Percentiles rank a stretch among this genome's conserved stretches.
Conservation (phyloP, 2,888 invertebrate genomes). For the Anarsia innoxiella region DNA sequence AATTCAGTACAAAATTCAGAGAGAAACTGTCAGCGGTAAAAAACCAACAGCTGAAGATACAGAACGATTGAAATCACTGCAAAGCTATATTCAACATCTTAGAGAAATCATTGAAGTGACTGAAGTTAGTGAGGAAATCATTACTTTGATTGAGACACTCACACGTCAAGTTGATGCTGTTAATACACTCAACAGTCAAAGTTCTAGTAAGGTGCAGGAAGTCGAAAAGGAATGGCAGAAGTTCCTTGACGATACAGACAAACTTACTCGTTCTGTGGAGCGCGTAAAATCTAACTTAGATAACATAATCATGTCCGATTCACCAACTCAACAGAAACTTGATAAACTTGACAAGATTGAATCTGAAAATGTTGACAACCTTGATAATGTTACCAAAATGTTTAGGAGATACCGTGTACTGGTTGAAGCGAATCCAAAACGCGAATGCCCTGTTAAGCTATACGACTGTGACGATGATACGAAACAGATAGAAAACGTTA, state of each 20-base stretch:
- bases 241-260: slow-evolving; percentile 78
- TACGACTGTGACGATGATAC: slow-evolving; percentile 80
- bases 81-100: slow-evolving; percentile 75
- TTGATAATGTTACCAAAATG: slow-evolving; percentile 76
- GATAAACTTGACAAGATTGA: slow-evolving; percentile 83
- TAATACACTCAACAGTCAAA: slow-evolving; percentile 75
- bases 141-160: slow-evolving; percentile 77
- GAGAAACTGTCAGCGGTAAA: slow-evolving; percentile 38
- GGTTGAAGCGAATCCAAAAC: slow-evolving; percentile 80
- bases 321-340: slow-evolving; percentile 79
- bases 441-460: slow-evolving; percentile 80
- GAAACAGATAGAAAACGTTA: slow-evolving; percentile 80
- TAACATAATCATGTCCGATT: slow-evolving; percentile 76
- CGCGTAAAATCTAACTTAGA: slow-evolving; percentile 71
- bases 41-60: slow-evolving; percentile 37
- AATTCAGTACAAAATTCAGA: slow-evolving; percentile 84
- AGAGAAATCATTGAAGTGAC: slow-evolving; percentile 79
- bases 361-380: slow-evolving; percentile 76
- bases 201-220: slow-evolving; percentile 60
- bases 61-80: slow-evolving; percentile 51
- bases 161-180: slow-evolving; percentile 81
- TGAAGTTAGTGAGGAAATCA: slow-evolving; percentile 79
- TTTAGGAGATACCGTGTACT: slow-evolving; percentile 78
- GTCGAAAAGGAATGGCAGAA: slow-evolving; percentile 82
- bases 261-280: slow-evolving; percentile 69